phyloP scores from a whole-genome alignment of 2,797 vertebrate species.

The Rhinogobio ventralis region DNA sequence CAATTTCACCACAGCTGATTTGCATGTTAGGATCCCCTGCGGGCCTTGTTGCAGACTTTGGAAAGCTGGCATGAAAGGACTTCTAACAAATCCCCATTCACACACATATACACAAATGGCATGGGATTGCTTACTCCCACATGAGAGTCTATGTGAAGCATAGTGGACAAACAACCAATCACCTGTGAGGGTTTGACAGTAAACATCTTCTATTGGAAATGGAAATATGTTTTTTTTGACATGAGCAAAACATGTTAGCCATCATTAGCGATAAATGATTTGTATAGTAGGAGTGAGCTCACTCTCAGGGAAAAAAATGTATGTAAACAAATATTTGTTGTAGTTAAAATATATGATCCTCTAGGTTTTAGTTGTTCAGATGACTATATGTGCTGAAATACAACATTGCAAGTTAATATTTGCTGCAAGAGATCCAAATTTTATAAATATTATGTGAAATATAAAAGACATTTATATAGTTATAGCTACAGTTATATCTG shows the following conservation, averaged over 20 bases:
- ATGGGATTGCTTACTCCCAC: slow-evolving; percentile 70
- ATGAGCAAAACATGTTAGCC: slow-evolving; percentile 20
- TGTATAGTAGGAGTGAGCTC: slow-evolving; percentile 7
- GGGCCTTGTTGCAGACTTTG: slow-evolving; percentile 68
- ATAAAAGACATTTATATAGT: no score
- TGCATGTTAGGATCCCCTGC: slow-evolving; percentile 69
- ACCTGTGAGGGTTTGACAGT: slow-evolving; percentile 71
- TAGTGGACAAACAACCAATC: slow-evolving; percentile 76
- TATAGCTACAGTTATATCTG: no score
- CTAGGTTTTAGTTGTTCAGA: not conserved
- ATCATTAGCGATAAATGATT: slow-evolving; percentile 25
- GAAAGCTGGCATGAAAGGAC: slow-evolving; percentile 59
- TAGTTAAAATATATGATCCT: not conserved
- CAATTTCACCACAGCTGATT: slow-evolving; percentile 72
- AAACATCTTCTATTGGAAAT: slow-evolving; percentile 75
- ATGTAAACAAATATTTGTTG: slow-evolving; percentile 15
- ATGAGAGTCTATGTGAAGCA: slow-evolving; percentile 61
- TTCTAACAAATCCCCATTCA: slow-evolving; percentile 55
- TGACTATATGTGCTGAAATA: not conserved
- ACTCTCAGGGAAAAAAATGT: not conserved
- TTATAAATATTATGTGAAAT: no score
- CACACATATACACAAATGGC: slow-evolving; percentile 51
- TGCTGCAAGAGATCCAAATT: no score
- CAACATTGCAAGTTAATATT: not conserved
- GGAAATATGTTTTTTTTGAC: slow-evolving; percentile 59